Evolutionary conservation across 2,113 vertebrate species (phyloP).

Genomic region (Halcyon malimbica): DNA sequence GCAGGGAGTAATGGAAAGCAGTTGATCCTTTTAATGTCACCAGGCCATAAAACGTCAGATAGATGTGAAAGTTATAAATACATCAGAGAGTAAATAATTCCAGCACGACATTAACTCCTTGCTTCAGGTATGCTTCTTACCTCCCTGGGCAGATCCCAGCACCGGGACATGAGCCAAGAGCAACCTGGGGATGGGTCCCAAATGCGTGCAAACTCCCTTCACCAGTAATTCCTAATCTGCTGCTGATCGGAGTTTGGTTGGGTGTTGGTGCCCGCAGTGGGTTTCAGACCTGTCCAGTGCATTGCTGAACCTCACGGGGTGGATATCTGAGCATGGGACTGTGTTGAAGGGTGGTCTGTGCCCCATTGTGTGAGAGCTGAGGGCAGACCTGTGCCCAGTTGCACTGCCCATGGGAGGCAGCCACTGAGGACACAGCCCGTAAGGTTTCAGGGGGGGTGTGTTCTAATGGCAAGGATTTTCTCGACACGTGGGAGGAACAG

Average conservation of each 20-base stretch:
- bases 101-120: not conserved
- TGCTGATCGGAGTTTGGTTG: not conserved
- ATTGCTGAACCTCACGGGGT: not conserved
- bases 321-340: not conserved
- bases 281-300: not conserved
- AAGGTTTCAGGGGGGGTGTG: not conserved
- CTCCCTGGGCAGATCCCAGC: not conserved
- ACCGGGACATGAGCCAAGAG: not conserved
- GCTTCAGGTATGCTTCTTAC: not conserved
- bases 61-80: slow-evolving; percentile 52
- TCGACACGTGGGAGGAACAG: not conserved
- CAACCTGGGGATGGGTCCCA: not conserved
- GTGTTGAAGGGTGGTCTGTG: not conserved
- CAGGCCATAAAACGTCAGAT: slow-evolving; percentile 31
- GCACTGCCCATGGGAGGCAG: not conserved
- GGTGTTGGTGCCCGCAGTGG: not conserved
- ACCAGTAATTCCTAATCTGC: not conserved
- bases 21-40: slow-evolving; percentile 1
- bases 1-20: slow-evolving; percentile 25
- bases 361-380: not conserved
- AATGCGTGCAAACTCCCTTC: not conserved
- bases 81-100: not conserved
- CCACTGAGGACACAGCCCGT: not conserved
- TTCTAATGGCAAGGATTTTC: not conserved
- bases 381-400: not conserved